Evolutionary conservation across 1,140 invertebrate genomes (phyloP), one percentile per base, ranked within the genome.

Genomic region (Ectropis grisescens): DNA sequence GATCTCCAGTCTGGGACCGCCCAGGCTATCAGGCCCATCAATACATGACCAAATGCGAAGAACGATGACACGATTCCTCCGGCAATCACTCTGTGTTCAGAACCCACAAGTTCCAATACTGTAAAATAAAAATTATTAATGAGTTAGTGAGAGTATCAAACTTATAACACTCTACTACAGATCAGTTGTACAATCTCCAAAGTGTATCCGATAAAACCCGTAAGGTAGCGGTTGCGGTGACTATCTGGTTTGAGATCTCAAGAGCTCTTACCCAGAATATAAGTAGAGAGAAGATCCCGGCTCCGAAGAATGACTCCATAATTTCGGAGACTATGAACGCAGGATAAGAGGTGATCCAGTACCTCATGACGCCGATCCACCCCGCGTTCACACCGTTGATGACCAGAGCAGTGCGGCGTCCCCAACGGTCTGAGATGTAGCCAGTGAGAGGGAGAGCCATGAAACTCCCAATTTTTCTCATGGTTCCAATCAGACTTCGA

Each of bases 61-160:
- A 87, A 88, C 19, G 85, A 85, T 14, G 87, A 86, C 5, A 90
- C 84, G 0, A 89, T 69, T 0, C 90, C 87, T n/a, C 90, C 89
- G 31, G 86, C 89, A 2, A 90, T 60, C 1, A 91, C 90, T 29
- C 93, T 79, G 37, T 88, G 87, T 35, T 86, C 84, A 8, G 89
- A 87, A 8, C 87, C 90, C 1, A 92, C 88, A 40, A 92, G 78
- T 61, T 95, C 92, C 58, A 92, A 84, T 15, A 89, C 91, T 25
- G 87, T 89, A 19, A 86, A 62, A 4, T n/a, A n/a, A n/a, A n/a
- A n/a, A n/a, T n/a, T n/a, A n/a, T n/a, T n/a, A n/a, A n/a, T n/a
- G n/a, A n/a, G n/a, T n/a, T n/a, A n/a, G n/a, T n/a, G n/a, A n/a
- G n/a, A n/a, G n/a, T n/a, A n/a, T n/a, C n/a, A n/a, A n/a, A n/a